phyloP scores from a whole-genome alignment of 2,797 vertebrate species.

The Hypotaenidia okinawae region DNA sequence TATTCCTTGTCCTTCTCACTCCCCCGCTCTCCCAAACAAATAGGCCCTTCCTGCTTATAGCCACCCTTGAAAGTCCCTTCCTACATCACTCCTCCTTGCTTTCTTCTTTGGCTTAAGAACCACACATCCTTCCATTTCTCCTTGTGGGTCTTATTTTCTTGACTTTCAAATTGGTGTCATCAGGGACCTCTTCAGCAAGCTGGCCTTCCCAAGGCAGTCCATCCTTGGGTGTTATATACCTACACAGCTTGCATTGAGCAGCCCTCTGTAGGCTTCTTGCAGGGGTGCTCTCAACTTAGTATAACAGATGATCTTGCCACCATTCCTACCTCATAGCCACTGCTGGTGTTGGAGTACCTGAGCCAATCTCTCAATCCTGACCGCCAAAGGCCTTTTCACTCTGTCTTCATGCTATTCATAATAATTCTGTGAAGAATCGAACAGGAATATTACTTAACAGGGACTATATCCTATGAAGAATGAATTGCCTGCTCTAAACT shows the following conservation, averaged over 20 bases:
- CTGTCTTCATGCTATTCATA: neutral
- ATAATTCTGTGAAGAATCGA: neutral
- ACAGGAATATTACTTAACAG: neutral
- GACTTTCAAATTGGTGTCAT: neutral
- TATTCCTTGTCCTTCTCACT: neutral
- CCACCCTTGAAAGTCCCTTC: neutral
- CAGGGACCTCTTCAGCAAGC: neutral
- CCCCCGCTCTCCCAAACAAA: neutral
- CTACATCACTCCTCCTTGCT: neutral
- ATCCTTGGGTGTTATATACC: neutral
- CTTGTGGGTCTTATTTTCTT: neutral
- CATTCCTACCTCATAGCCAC: neutral
- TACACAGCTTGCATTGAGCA: neutral
- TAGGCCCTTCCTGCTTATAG: neutral
- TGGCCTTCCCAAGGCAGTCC: neutral
- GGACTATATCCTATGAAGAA: neutral
- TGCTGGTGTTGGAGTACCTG: neutral
- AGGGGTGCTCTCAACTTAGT: neutral
- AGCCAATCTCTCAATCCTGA: neutral
- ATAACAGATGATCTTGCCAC: neutral
- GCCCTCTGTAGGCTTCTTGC: neutral
- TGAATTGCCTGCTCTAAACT: neutral
- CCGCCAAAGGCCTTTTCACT: neutral
- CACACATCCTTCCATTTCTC: neutral
- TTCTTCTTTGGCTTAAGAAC: neutral